Evolutionary conservation across 2,888 invertebrate genomes (phyloP).

Genomic region (Pimpla rufipes): DNA sequence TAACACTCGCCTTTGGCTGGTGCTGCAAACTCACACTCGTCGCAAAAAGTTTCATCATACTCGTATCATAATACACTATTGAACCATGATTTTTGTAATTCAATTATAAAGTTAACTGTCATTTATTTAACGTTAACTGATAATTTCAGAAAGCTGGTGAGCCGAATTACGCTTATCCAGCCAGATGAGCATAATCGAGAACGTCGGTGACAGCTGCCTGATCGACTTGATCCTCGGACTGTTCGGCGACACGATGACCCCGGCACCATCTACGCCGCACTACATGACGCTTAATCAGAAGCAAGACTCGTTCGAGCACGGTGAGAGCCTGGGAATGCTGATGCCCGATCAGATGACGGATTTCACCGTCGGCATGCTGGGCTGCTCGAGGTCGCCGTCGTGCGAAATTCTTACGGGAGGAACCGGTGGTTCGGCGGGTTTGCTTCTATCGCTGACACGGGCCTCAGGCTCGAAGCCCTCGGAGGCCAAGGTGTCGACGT

Average conservation of each 20-base stretch:
- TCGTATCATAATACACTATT: no score
- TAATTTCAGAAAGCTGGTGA: conserved; percentile 78
- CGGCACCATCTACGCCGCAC: conserved; percentile 75
- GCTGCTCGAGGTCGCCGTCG: conserved; percentile 89
- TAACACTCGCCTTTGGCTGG: no score
- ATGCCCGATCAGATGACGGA: conserved; percentile 95
- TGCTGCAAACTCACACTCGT: no score
- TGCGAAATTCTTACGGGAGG: conserved; percentile 87
- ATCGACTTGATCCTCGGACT: conserved; percentile 71
- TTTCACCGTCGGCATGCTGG: conserved; percentile 88
- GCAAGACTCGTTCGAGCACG: conserved; percentile 92
- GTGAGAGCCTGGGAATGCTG: conserved; percentile 94
- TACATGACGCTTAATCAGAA: conserved; percentile 87
- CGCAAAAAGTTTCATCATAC: no score
- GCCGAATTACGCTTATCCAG: conserved; percentile 81
- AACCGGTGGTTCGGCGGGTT: conserved; percentile 77
- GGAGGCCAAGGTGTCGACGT: conserved; percentile 68
- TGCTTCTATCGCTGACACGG: conserved; percentile 77
- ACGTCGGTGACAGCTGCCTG: conserved; percentile 77
- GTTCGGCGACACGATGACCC: conserved; percentile 60
- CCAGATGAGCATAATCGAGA: conserved; percentile 79
- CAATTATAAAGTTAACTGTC: no score
- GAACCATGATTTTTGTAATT: no score
- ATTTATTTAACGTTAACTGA: background rate
- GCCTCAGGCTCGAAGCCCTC: conserved; percentile 77